Percentiles rank a stretch among this genome's conserved stretches.
Conservation (phyloP, 1,140 invertebrate genomes). For the Trichonephila inaurata region DNA sequence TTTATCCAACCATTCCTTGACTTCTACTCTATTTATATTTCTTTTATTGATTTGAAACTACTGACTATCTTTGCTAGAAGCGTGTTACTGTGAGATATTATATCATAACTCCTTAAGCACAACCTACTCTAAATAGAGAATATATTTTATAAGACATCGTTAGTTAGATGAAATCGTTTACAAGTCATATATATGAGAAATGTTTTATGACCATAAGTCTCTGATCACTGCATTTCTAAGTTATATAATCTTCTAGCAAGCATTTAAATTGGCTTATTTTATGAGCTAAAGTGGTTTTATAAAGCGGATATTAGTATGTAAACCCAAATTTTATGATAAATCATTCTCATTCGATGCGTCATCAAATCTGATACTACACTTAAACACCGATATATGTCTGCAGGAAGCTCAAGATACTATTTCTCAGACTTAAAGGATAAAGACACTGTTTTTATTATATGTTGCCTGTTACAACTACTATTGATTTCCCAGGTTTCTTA, state of each 20-base stretch:
- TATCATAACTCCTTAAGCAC: background rate
- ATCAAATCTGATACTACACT: background rate
- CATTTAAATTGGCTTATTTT: background rate
- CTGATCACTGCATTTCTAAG: background rate
- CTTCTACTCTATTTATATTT: background rate
- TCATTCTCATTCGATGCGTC: background rate
- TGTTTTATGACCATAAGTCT: background rate
- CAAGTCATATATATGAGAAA: background rate
- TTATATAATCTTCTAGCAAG: background rate
- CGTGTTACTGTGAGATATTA: background rate
- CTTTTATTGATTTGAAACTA: background rate
- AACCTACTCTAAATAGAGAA: background rate
- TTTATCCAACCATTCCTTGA: background rate
- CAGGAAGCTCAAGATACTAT: background rate
- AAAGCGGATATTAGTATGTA: constrained; percentile 26
- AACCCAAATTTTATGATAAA: background rate
- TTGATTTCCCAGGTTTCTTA: background rate
- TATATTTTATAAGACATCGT: background rate
- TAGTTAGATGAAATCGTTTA: background rate
- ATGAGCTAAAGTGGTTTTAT: background rate
- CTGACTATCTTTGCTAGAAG: background rate
- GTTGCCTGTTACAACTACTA: too few relatives aligned
- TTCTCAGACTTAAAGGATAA: background rate
- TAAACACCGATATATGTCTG: background rate
- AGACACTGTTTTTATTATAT: background rate